Evolutionary conservation across 2,797 vertebrate species (phyloP).

Genomic region (Fundulus diaphanus): DNA sequence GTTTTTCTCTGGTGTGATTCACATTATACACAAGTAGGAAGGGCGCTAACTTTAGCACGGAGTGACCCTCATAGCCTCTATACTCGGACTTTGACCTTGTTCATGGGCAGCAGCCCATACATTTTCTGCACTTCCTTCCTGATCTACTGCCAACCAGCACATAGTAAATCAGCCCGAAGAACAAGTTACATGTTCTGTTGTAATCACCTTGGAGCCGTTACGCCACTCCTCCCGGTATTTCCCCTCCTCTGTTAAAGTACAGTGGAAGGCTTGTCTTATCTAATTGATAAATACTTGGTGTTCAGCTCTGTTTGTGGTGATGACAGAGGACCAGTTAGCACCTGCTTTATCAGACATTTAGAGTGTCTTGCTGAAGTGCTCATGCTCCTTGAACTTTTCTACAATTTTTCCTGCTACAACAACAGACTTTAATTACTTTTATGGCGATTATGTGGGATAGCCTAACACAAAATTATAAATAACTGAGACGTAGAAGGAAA

Average conservation of each 20-base stretch:
- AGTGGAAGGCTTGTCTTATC: constrained; percentile 11
- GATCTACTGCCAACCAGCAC: not conserved
- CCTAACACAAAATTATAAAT: not conserved
- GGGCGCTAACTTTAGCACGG: constrained; percentile 40
- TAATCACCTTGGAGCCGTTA: constrained; percentile 2
- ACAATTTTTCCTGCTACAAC: too few relatives aligned
- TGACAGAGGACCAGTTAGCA: not conserved
- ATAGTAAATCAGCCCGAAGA: not conserved
- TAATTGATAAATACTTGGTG: not conserved
- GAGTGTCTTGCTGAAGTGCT: not conserved
- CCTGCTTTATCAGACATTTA: not conserved
- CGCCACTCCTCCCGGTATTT: not conserved
- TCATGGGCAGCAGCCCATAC: constrained; percentile 32
- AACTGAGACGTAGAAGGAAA: not conserved
- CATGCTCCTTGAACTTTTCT: not conserved
- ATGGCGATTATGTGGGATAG: not conserved
- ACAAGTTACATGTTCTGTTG: not conserved
- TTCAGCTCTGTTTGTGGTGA: not conserved
- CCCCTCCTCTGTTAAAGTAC: not conserved
- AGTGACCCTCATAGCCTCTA: constrained; percentile 21
- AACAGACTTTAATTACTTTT: not conserved
- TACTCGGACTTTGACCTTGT: constrained; percentile 45
- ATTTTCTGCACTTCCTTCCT: constrained; percentile 15
- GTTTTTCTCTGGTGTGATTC: constrained; percentile 9
- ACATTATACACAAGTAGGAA: constrained; percentile 38